Evolutionary conservation across 2,797 vertebrate genomes (phyloP), one percentile per base, ranked within the genome.

Genomic region (Xenopus petersii): DNA sequence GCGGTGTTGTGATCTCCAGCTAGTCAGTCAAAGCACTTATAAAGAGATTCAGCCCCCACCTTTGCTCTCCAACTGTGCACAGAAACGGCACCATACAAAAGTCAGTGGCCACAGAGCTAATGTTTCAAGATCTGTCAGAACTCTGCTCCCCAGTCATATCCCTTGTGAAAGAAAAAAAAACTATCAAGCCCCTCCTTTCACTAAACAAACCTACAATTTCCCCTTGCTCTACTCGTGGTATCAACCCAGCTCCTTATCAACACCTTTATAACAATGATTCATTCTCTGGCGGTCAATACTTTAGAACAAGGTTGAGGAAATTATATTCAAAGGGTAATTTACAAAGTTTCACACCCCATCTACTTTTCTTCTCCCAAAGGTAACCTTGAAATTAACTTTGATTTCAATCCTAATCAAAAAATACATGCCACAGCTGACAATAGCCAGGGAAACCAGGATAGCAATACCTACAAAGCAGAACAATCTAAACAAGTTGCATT

Each of bases 221-320:
- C 42, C 71, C 55, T 58, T 64, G 17, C n/a, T 51, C 70, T 12
- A 79, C 69, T 79, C 61, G 71, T 46, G 21, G 54, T 59, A 70
- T 21, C 42, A 74, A 67, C 71, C 66, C 71, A 73, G 69, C 73
- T 66, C 64, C 73, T 74, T 47, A 71, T 74, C 77, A 74, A 74
- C 69, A 74, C 70, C 59, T 55, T 21, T 66, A 46, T n/a, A 74
- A 74, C 71, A 74, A 74, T 79, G 77, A 79, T 65, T 79, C n/a
- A 70, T 62, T 49, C 48, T 4, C 71, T n/a, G 70, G 66, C 65
- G 60, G 66, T 64, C 71, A 78, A 56, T 59, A 51, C 55, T 21
- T 49, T 24, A 46, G 47, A 74, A 70, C 71, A 79, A 70, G 62
- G 77, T 65, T 60, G 66, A 59, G 36, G 33, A 59, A 54, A 17